A percentile compares a stretch with the other conserved stretches of the same genome.
Evolutionary conservation across 2,797 vertebrate genomes (phyloP).

Genomic region (Phataginus tetradactyla): DNA sequence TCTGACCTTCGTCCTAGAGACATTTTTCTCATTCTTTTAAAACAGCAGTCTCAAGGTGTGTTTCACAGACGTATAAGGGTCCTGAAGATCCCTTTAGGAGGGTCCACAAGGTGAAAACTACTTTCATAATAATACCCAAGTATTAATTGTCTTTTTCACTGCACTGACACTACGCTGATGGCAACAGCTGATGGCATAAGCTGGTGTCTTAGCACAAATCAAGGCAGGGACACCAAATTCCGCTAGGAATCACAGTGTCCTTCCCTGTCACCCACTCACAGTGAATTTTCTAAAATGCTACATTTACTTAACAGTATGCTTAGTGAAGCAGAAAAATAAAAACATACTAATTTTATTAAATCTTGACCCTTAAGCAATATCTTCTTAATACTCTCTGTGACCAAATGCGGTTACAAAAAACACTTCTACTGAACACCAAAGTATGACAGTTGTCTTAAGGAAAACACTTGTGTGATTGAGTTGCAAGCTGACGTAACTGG

Average conservation of each 20-base stretch:
- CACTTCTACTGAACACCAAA: conserved; percentile 24
- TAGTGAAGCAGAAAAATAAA: conserved; percentile 41
- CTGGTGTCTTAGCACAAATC: background rate
- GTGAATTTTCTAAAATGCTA: background rate
- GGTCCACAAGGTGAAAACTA: background rate
- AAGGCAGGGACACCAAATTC: background rate
- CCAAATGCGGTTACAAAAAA: conserved; percentile 20
- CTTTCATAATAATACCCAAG: background rate
- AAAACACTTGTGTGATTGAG: conserved; percentile 54
- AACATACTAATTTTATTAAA: conserved; percentile 62
- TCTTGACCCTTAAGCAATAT: conserved; percentile 47
- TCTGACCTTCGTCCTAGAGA: background rate
- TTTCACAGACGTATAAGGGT: background rate
- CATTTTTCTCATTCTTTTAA: conserved; percentile 9
- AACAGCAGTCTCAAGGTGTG: background rate
- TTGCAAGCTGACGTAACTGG: conserved; percentile 61
- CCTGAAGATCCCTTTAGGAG: background rate
- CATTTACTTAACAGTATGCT: background rate
- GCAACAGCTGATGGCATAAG: background rate
- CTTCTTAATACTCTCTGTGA: conserved; percentile 67
- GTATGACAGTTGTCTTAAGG: conserved; percentile 32
- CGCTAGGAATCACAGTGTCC: background rate
- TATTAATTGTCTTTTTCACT: background rate
- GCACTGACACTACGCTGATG: background rate
- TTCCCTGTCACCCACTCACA: background rate